Conservation (phyloP, 2,113 vertebrate genomes). For the Alethe castanea region DNA sequence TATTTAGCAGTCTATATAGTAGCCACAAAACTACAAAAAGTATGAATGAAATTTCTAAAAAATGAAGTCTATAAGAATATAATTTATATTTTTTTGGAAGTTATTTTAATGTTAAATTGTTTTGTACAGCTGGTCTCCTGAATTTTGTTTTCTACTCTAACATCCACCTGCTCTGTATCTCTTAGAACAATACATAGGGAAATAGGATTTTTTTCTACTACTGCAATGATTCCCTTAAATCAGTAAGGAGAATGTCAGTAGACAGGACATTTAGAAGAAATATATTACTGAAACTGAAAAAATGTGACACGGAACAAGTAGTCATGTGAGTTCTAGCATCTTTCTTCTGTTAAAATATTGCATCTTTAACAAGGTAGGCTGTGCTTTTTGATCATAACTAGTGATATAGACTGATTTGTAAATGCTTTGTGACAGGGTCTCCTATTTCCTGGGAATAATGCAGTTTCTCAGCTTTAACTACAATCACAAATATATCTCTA, state of each 20-base stretch:
- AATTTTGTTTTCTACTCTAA: not conserved
- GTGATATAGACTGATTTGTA: not conserved
- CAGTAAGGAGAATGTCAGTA: not conserved
- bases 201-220: not conserved
- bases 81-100: not conserved
- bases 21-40: not conserved
- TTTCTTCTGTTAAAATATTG: not conserved
- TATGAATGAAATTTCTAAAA: not conserved
- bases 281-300: not conserved
- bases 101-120: not conserved
- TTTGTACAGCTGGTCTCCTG: not conserved
- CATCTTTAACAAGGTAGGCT: not conserved
- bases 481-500: not conserved
- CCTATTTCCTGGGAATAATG: not conserved
- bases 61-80: not conserved
- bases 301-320: not conserved
- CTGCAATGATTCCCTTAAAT: not conserved
- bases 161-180: not conserved
- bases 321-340: not conserved
- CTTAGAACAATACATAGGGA: not conserved
- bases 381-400: not conserved
- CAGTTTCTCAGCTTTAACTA: not conserved
- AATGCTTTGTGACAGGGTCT: not conserved
- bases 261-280: not conserved
- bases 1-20: not conserved